Conservation (phyloP, 2,888 invertebrate genomes). For the Drosophila stalkeri region DNA sequence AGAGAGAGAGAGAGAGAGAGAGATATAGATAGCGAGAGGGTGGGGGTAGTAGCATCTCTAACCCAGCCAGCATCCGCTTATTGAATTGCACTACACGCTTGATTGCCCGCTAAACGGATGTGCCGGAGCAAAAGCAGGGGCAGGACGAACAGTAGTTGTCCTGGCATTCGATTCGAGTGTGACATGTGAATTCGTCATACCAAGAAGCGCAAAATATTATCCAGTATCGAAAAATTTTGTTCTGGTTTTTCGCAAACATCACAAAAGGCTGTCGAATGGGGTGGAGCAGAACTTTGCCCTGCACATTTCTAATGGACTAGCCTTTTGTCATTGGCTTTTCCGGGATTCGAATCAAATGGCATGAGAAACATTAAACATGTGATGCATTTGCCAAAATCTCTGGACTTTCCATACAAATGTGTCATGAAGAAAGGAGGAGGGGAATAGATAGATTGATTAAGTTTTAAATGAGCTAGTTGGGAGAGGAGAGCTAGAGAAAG, state of each 20-base stretch:
- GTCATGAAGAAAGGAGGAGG: not conserved
- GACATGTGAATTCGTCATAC: slow-evolving; percentile 79
- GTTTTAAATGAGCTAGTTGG: slow-evolving; percentile 5
- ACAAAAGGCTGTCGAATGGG: slow-evolving; percentile 46
- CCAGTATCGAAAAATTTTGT: slow-evolving; percentile 67
- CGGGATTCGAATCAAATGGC: slow-evolving; percentile 59
- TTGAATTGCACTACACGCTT: slow-evolving; percentile 81
- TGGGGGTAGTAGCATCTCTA: slow-evolving; percentile 17
- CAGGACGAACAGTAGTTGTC: not conserved
- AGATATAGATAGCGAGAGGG: not conserved
- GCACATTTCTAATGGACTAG: slow-evolving; percentile 64
- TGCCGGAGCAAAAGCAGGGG: slow-evolving; percentile 21
- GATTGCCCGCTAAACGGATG: slow-evolving; percentile 80
- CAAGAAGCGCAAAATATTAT: slow-evolving; percentile 77
- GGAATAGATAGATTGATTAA: slow-evolving; percentile 6
- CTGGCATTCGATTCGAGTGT: slow-evolving; percentile 46
- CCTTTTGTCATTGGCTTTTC: slow-evolving; percentile 50
- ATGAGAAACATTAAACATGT: slow-evolving; percentile 71
- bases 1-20: slow-evolving; percentile 1
- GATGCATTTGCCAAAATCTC: slow-evolving; percentile 27
- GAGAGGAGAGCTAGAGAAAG: not conserved
- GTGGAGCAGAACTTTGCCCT: not conserved
- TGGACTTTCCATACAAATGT: not conserved
- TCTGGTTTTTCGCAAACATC: slow-evolving; percentile 74
- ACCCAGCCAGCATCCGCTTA: slow-evolving; percentile 46